Evolutionary conservation across 2,113 vertebrate species (phyloP), one percentile per base, ranked within the genome.

Genomic region (Siniperca chuatsi): DNA sequence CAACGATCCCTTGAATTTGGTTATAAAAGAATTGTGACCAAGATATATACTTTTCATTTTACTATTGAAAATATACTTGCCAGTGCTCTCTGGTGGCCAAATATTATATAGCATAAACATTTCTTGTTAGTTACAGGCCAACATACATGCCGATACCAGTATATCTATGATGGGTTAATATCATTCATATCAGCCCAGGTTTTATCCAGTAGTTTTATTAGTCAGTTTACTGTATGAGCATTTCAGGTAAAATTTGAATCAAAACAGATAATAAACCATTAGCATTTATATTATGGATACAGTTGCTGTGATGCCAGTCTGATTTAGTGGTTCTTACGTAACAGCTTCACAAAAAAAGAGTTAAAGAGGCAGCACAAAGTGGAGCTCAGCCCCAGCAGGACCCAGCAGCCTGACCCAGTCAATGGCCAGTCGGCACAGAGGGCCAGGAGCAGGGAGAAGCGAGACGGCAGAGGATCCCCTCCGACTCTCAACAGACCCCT

Each of bases 301-400:
- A n/a, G 23, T 70, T 69, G 13, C 2, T 54, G 37, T 62, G 21
- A 64, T 60, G 3, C 2, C 33, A n/a, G 12, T 84, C 78, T 84
- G 29, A 84, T 76, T 40, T 15, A 6, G 3, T 60, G 12, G 0
- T 66, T 86, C 40, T 78, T 55, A 0, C 18, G 21, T 8, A 48
- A 29, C 87, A 94, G 92, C 62, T 5, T 76, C 9, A 9, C 12
- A 6, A 97, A 96, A 85, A 94, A 93, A 0, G 96, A 95, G 15
- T 94, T 92, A 1, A 94, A 91, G 57, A 95, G 96, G 58, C 97
- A 97, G 87, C 79, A 94, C 9, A 96, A 96, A 2, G 84, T 97
- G 83, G 95, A 97, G 21, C 92, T 94, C 7, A 96, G 97, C 2
- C 93, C 96, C 46, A 81, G 94, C 68, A 95, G 97, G 90, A 95